A percentile compares a stretch with the other conserved stretches of the same genome.
phyloP scores from a whole-genome alignment of 2,113 vertebrate species.

The Mustela lutreola region DNA sequence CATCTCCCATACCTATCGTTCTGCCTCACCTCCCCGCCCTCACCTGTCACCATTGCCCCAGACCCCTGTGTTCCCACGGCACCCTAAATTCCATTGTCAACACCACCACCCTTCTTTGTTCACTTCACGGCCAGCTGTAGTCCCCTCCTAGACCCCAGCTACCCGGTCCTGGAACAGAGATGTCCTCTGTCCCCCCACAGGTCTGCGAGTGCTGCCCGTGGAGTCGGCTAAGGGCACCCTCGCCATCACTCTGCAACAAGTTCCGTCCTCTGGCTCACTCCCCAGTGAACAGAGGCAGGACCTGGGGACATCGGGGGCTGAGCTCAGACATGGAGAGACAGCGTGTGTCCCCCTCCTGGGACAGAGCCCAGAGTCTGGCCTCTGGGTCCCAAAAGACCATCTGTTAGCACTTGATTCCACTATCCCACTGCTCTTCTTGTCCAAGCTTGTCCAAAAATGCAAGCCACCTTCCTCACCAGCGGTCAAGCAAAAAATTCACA shows the following conservation, averaged over 20 bases:
- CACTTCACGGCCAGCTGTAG: not conserved
- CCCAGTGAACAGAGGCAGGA: not conserved
- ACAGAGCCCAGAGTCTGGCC: not conserved
- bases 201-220: accelerated
- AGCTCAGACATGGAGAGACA: not conserved
- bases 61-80: not conserved
- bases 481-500: not conserved
- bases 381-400: not conserved
- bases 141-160: not conserved
- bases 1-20: not conserved
- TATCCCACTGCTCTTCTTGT: not conserved
- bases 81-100: not conserved
- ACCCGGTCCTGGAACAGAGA: not conserved
- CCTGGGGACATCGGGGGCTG: not conserved
- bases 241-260: not conserved
- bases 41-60: no score
- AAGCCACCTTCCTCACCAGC: not conserved
- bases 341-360: not conserved
- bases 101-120: not conserved
- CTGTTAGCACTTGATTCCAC: not conserved
- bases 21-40: not conserved
- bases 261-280: not conserved
- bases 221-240: not conserved
- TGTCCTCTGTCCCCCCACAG: not conserved
- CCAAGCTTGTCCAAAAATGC: not conserved